Evolutionary conservation across 1,140 invertebrate genomes (phyloP).

Genomic region (Aphaenogaster ashmeadi): DNA sequence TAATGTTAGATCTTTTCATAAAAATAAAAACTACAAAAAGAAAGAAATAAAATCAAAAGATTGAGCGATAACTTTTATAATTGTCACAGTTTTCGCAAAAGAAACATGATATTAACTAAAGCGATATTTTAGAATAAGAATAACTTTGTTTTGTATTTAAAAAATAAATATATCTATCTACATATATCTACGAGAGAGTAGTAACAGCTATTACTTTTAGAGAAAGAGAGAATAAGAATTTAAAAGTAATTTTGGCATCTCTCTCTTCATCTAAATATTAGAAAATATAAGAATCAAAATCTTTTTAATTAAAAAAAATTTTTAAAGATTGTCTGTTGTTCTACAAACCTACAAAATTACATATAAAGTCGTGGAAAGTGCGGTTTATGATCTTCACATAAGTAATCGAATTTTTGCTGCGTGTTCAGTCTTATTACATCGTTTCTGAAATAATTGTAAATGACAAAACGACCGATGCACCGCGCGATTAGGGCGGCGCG

Average conservation of each 20-base stretch:
- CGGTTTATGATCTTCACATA: not conserved
- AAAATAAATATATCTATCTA: not conserved
- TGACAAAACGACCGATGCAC: not conserved
- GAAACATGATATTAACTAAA: not conserved
- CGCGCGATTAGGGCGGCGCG: conserved; percentile 16
- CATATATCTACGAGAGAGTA: not conserved
- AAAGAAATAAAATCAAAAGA: not conserved
- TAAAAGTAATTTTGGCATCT: not conserved
- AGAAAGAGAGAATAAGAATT: not conserved
- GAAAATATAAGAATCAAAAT: conserved; percentile 2
- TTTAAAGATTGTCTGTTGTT: not conserved
- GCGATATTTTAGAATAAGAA: not conserved
- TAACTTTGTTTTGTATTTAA: not conserved
- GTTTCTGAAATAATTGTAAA: conserved; percentile 32
- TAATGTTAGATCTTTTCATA: not conserved
- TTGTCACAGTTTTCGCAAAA: not conserved
- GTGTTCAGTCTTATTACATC: not conserved
- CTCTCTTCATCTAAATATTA: not conserved
- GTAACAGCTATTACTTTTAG: not conserved
- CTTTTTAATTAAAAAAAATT: not conserved
- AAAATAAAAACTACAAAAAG: not conserved
- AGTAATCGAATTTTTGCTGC: not conserved
- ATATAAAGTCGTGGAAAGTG: not conserved
- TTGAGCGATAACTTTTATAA: not conserved
- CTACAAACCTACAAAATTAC: not conserved